These are phyloP conservation scores for Hypocryptadius cinnamomeus DNA, from an alignment of 2,113 vertebrate genomes.

Conservation along the genomic window DNA sequence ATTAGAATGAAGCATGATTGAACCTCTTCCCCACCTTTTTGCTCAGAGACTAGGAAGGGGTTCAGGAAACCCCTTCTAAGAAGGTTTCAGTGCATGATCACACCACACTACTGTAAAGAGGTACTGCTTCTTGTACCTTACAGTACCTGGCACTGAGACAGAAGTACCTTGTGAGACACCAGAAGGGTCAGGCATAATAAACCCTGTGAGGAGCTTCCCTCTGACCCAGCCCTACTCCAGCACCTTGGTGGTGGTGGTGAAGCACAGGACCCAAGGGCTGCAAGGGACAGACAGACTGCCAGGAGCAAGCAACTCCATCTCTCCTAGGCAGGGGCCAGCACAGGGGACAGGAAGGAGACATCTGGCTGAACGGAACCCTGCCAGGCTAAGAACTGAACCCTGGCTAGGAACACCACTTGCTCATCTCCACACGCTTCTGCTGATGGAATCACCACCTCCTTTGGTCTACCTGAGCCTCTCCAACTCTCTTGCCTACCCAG, in stretches of 20 bases:
- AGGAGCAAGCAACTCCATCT: rapidly evolving
- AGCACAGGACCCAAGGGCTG: background rate
- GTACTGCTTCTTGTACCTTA: background rate
- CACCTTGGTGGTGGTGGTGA: background rate
- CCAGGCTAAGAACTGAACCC: background rate
- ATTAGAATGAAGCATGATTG: background rate
- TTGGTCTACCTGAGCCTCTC: background rate
- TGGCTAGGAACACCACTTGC: background rate
- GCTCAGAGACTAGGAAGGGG: background rate
- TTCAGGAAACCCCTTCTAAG: background rate
- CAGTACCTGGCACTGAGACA: background rate
- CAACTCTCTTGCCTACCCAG: background rate
- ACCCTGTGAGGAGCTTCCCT: background rate
- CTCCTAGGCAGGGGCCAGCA: background rate
- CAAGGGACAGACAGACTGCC: background rate
- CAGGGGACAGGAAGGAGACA: background rate
- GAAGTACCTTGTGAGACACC: background rate
- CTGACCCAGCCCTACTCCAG: background rate
- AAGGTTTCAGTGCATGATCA: background rate
- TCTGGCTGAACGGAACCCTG: background rate
- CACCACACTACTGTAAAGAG: background rate
- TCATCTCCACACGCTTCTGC: background rate
- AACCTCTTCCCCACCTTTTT: background rate
- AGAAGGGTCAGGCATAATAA: background rate
- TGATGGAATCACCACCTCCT: background rate